Evolutionary conservation across 2,888 invertebrate genomes (phyloP), one percentile per base, ranked within the genome.

Genomic region (Drosophila robusta): DNA sequence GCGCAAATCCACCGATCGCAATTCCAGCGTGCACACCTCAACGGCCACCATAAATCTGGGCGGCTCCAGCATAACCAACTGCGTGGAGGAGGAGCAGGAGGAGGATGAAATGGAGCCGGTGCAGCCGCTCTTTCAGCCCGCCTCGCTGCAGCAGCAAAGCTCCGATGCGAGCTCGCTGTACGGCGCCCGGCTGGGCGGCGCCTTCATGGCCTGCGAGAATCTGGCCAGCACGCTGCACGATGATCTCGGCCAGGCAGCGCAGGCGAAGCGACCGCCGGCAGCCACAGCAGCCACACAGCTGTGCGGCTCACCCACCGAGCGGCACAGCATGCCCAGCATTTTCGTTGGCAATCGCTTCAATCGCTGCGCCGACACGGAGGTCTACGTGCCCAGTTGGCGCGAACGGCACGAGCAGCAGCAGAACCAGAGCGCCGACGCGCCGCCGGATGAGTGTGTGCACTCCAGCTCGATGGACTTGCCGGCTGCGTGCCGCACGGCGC

Each of bases 321-420:
- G 95, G 29, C 95, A 95, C 78, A 95, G 95, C 89, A 95, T 95
- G 91, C 95, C 95, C 7, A 94, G 94, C 75, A 93, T 93, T 64
- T 94, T 94, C 88, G 94, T 94, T 22, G 94, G 93, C 5, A 94
- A 94, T 87, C 93, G 94, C 60, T 94, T 94, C 73, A 94, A 93
- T 85, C 91, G 93, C 57, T 93, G 93, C 60, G 93, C 93, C 38
- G 91, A 93, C 52, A 94, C 94, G 0, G 93, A 93, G 61, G 93
- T 94, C 29, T 93, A 93, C 87, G 93, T 94, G 71, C 94, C 94
- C 3, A 91, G 92, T 0, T 94, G 93, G 93, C 90, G 89, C 41
- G 90, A 90, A 34, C 91, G 91, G 3, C 85, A 90, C 14, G 89
- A 90, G 24, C 79, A 86, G 38, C 79, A 86, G 66, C 89, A 87